Evolutionary conservation across 2,797 vertebrate species (phyloP).

Genomic region (Hippopotamyrus pictus): DNA sequence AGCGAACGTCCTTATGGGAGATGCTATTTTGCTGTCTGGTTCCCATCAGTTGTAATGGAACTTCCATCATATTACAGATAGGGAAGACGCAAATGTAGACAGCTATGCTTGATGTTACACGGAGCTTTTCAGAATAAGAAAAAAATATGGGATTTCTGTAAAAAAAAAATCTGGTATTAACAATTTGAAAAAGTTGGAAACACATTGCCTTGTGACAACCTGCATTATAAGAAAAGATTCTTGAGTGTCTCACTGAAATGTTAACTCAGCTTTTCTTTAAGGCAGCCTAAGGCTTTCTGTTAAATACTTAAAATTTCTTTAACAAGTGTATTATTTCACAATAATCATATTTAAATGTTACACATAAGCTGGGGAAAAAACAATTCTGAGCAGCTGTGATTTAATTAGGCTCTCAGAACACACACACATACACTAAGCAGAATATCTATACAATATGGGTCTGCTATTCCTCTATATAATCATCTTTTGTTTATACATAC

Average conservation of each 20-base stretch:
- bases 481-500: neutral
- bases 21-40: constrained; percentile 8
- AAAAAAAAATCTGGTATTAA: neutral
- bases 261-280: constrained; percentile 10
- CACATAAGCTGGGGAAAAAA: neutral
- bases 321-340: neutral
- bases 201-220: neutral
- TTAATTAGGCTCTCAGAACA: neutral
- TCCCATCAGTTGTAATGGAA: neutral
- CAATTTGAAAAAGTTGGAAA: neutral
- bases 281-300: neutral
- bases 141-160: constrained; percentile 10
- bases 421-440: neutral
- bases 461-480: constrained; percentile 13
- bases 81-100: neutral
- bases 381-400: neutral
- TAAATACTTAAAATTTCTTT: neutral
- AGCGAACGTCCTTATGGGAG: neutral
- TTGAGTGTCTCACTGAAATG: constrained; percentile 2
- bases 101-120: neutral
- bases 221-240: neutral
- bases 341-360: constrained; percentile 7
- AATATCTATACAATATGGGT: neutral
- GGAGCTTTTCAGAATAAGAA: neutral
- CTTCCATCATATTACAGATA: neutral